Base-by-base conservation (phyloP, 1,140 invertebrate genomes). In the Tetragnatha versicolor region DNA sequence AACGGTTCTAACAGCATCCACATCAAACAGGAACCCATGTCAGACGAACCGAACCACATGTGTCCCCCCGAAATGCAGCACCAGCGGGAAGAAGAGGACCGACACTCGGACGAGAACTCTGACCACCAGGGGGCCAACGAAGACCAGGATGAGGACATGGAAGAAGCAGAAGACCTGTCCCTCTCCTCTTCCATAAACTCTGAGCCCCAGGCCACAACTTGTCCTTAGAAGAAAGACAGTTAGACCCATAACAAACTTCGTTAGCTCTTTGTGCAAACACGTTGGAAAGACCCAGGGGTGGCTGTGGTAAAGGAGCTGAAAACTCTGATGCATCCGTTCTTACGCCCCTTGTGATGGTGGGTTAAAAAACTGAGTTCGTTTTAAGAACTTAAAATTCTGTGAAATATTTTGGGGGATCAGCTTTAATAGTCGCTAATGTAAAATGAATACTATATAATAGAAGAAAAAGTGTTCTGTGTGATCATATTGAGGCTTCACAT, bases 11-110 rank as follows among this genome's bases (percentile, higher is more conserved):
- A 66, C 25, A n/a, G n/a, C n/a, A 72, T 72, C 37, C 68, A 72
- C 68, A 79, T 79, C 47, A 79, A 79, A 55, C 78, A 79, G 37
- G 78, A 79, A 61, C 78, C 78, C 17, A 39, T 79, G 17, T 70
- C 66, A 33, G 68, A 79, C n/a, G 66, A 72, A 29, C 47, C 53
- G 3, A 27, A 35, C 12, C 63, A 79, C 33, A 63, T 66, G 73
- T 39, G 55, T 31, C 29, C 61, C 14, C 39, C 63, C 20, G 76
- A 79, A 47, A 79, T 58, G 7, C 76, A 69, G 12, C 76, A 79
- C 60, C 51, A n/a, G 10, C 20, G 33, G 27, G 65, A 72, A 5
- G 68, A 79, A n/a, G 60, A 79, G 22, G 66, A 68, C 22, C 55
- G 42, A 10, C 51, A 72, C 42, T 63, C 58, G 10, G 78, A 70